Base-by-base conservation (phyloP, 2,888 invertebrate species). In the Hirtodrosophila cameraria region DNA sequence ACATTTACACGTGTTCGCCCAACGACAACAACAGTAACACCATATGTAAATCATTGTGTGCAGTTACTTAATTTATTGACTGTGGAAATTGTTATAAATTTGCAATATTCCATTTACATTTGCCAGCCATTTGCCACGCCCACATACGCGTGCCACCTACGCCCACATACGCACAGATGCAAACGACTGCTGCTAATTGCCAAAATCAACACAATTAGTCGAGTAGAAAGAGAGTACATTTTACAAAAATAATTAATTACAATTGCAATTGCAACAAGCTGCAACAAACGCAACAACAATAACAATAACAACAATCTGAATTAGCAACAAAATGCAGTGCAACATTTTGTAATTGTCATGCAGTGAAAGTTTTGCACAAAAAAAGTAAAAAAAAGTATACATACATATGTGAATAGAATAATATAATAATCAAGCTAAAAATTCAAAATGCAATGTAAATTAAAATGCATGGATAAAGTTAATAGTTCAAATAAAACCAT, bases 21-120 rank as follows among this genome's bases (percentile, higher is more conserved):
- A 49, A 30, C 30, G 60, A 41, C 15, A 25, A 27, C 16, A 39
- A n/a, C n/a, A n/a, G n/a, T n/a, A n/a, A n/a, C n/a, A n/a, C n/a
- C n/a, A n/a, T n/a, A n/a, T n/a, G 31, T 39, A 39, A 33, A 31
- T 38, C 52, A 43, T 52, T 54, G 42, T 43, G 25, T 28, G 39
- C 48, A 38, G 27, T 43, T 54, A 16, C 31, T 59, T 70, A 61
- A 73, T 73, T 70, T 73, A 70, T 71, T 63, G 71, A 63, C 77
- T 74, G 61, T 66, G 62, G 68, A 77, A 72, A 77, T 58, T 58
- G 57, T 62, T 58, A 74, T 59, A 77, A 68, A 64, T 77, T 66
- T 66, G 41, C 63, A n/a, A n/a, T n/a, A n/a, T n/a, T n/a, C n/a
- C n/a, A 58, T 58, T 72, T 52, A 53, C 41, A 63, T 48, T 50